Evolutionary conservation across 2,888 invertebrate species (phyloP).

Genomic region (Ptychoptera albimana): DNA sequence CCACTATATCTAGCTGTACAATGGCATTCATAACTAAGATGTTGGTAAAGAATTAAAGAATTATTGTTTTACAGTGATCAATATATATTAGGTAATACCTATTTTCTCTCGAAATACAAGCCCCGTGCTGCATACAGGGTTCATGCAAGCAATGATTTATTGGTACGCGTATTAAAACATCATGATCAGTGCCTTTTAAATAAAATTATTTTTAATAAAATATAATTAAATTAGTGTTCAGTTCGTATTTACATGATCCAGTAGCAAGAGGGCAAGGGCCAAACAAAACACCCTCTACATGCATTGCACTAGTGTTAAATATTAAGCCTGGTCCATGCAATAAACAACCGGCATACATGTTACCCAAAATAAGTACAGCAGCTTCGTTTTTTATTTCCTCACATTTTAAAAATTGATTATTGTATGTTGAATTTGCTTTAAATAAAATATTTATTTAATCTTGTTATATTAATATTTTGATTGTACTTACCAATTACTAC

Average conservation of each 20-base stretch:
- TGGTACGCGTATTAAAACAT: slow-evolving; percentile 37
- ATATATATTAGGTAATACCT: slow-evolving; percentile 21
- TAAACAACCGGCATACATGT: slow-evolving; percentile 68
- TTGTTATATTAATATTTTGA: not conserved
- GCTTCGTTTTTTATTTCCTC: slow-evolving; percentile 55
- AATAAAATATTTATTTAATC: slow-evolving; percentile 1
- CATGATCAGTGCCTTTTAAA: slow-evolving; percentile 17
- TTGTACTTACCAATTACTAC: slow-evolving; percentile 27
- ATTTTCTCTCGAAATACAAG: slow-evolving; percentile 59
- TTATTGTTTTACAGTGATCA: not conserved
- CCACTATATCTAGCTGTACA: slow-evolving; percentile 74
- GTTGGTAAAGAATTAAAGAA: not conserved
- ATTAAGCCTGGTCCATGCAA: slow-evolving; percentile 75
- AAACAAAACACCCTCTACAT: slow-evolving; percentile 52
- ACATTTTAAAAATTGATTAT: slow-evolving; percentile 54
- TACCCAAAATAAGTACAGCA: slow-evolving; percentile 60
- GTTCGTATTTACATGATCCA: slow-evolving; percentile 40
- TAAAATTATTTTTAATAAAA: no score
- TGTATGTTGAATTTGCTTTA: slow-evolving; percentile 59
- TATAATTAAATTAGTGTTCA: no score
- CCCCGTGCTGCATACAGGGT: slow-evolving; percentile 70
- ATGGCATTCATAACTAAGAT: slow-evolving; percentile 55
- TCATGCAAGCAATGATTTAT: slow-evolving; percentile 61
- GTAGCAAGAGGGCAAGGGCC: slow-evolving; percentile 59
- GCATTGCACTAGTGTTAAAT: slow-evolving; percentile 47